A percentile compares a stretch with the other conserved stretches of the same genome.
phyloP scores from a whole-genome alignment of 1,140 invertebrate genomes.

The Caenorhabditis tropicalis region DNA sequence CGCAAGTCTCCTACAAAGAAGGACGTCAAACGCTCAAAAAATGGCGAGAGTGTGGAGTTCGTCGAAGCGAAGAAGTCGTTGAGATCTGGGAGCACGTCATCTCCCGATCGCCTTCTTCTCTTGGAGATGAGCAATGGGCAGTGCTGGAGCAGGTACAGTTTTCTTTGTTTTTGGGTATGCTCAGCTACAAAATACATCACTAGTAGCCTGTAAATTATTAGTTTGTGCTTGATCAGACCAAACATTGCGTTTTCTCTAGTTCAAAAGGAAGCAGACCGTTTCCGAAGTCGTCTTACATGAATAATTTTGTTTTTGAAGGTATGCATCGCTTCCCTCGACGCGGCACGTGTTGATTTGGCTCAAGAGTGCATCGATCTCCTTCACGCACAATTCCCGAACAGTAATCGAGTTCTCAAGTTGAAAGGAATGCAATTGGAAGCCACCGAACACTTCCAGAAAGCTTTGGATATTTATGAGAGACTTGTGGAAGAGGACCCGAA shows the following conservation, averaged over 20 bases:
- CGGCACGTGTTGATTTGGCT: slow-evolving; percentile 81
- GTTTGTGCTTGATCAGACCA: no score
- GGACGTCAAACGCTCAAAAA: slow-evolving; percentile 76
- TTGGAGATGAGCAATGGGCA: slow-evolving; percentile 91
- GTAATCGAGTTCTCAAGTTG: slow-evolving; percentile 84
- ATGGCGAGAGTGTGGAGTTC: slow-evolving; percentile 89
- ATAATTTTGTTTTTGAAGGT: slow-evolving; percentile 53
- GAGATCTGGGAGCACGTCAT: slow-evolving; percentile 84
- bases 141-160: slow-evolving; percentile 88
- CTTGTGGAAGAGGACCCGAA: slow-evolving; percentile 91
- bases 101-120: slow-evolving; percentile 79
- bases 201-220: no score
- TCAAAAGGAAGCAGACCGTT: no score
- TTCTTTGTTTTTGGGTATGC: background rate
- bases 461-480: slow-evolving; percentile 84
- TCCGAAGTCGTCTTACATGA: no score
- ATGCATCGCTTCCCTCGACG: slow-evolving; percentile 87
- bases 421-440: slow-evolving; percentile 87
- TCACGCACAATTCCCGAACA: slow-evolving; percentile 84
- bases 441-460: slow-evolving; percentile 86
- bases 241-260: no score
- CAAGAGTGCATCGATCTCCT: slow-evolving; percentile 82
- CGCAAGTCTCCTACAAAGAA: slow-evolving; percentile 62
- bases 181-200: background rate
- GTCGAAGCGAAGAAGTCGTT: slow-evolving; percentile 85